Evolutionary conservation across 37 sponge, comb jelly and placozoan genomes (phyloP).

Genomic region (Halichondria panicea): DNA sequence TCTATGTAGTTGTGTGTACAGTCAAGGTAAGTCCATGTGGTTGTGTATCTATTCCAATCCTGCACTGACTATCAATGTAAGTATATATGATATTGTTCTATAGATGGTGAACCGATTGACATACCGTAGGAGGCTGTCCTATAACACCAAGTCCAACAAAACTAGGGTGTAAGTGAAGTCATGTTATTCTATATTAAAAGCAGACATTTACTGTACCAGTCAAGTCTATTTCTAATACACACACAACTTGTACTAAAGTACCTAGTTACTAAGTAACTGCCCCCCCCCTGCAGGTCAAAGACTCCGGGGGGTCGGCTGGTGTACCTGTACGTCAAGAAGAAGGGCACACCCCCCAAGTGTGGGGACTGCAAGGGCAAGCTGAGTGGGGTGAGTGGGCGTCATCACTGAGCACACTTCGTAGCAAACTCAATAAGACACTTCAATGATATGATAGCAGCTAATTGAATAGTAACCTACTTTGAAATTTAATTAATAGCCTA

Average conservation of each 20-base stretch:
- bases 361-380: conserved; percentile 68
- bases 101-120: conserved; percentile 84
- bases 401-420: not conserved
- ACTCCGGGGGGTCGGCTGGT: conserved; percentile 92
- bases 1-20: not conserved
- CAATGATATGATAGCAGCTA: not conserved
- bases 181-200: not conserved
- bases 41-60: conserved; percentile 12
- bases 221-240: not conserved
- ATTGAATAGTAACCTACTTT: too few species aligned
- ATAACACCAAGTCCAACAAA: conserved; percentile 90
- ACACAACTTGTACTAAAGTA: not conserved
- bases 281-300: conserved; percentile 68
- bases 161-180: conserved; percentile 74
- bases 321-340: conserved; percentile 89
- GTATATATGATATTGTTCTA: not conserved
- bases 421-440: not conserved
- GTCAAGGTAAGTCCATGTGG: conserved; percentile 27
- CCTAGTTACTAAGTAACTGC: not conserved
- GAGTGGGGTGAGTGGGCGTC: conserved; percentile 64
- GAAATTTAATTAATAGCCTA: not conserved
- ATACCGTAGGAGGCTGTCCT: conserved; percentile 87
- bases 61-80: not conserved
- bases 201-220: not conserved
- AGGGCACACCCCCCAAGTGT: conserved; percentile 71